phyloP scores from a whole-genome alignment of 2,888 invertebrate genomes.

The Gymnosoma rotundatum region DNA sequence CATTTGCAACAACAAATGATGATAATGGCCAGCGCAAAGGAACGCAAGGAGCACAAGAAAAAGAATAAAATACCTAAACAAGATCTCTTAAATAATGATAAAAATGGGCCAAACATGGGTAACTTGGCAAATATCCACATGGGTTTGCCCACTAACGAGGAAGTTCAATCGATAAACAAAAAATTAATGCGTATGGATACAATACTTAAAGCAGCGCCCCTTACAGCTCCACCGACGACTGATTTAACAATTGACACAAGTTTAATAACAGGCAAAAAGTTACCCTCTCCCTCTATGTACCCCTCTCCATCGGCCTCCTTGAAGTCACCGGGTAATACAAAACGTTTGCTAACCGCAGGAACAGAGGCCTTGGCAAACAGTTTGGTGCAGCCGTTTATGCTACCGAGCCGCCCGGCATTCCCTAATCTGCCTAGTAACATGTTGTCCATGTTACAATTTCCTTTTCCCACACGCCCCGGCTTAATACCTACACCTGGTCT shows the following conservation, averaged over 20 bases:
- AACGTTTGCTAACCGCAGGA: conserved; percentile 35
- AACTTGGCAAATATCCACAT: conserved; percentile 22
- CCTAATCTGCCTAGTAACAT: conserved; percentile 75
- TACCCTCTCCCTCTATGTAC: conserved; percentile 49
- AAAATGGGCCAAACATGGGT: conserved; percentile 40
- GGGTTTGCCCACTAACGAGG: conserved; percentile 72
- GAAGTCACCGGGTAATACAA: conserved; percentile 63
- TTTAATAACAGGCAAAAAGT: conserved; percentile 53
- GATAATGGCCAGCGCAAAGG: conserved; percentile 70
- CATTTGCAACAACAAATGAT: conserved; percentile 68
- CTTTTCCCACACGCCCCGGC: conserved; percentile 83
- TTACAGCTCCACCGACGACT: conserved; percentile 71
- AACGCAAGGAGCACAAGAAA: conserved; percentile 77
- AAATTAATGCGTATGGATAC: conserved; percentile 82
- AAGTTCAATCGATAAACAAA: conserved; percentile 78
- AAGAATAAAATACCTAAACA: conserved; percentile 70
- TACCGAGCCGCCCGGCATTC: conserved; percentile 72
- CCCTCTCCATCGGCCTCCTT: conserved; percentile 42
- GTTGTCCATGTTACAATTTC: conserved; percentile 77
- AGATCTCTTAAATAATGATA: conserved; percentile 33
- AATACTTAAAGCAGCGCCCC: conserved; percentile 74
- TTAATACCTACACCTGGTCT: conserved; percentile 84
- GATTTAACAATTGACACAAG: conserved; percentile 61
- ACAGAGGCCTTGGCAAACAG: conserved; percentile 41
- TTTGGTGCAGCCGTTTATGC: conserved; percentile 68